Evolutionary conservation across 2,888 invertebrate genomes (phyloP), one percentile per base, ranked within the genome.

Genomic region (Lithodes maja): DNA sequence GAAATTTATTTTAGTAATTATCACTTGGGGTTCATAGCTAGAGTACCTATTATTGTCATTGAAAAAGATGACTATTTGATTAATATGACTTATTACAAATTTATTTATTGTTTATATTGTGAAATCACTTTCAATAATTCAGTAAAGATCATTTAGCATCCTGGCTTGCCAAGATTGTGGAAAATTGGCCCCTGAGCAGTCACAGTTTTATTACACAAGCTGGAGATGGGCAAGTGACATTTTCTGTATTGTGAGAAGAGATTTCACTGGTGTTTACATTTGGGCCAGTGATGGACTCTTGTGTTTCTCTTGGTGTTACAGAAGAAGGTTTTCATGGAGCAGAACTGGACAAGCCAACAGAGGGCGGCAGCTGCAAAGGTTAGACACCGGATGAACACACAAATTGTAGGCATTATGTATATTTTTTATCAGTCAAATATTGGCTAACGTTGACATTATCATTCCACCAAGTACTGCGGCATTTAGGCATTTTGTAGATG

Each of bases 251-350:
- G 53, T n/a, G n/a, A 77, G 5, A 53, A 79, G 79, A n/a, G 79
- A 79, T 53, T 80, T 80, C 55, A 33, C 71, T 17, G 71, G 71
- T 82, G 68, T 61, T 53, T 80, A 9, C 17, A 71, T 49, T 54
- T 17, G 53, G 86, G 53, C 75, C 75, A 85, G 88, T 85, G 88
- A 89, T 89, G 81, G 52, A 89, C 50, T 83, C 81, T 33, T 33
- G 80, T 89, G 68, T 89, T 89, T 85, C 88, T 89, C 81, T 86
- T 90, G 90, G 90, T 86, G 55, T 90, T 90, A 78, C 90, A 90
- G 90, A 90, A 90, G 84, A 90, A 90, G 75, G 90, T 90, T 55
- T 90, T 90, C 86, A 86, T 86, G 90, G 90, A 90, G 79, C 90
- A 90, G 86, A 86, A 69, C 90, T 90, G 90, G 90, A 86, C 90